A percentile compares a stretch with the other conserved stretches of the same genome.
Evolutionary conservation across 2,113 vertebrate genomes (phyloP).

Genomic region (Sphaerodactylus townsendi): DNA sequence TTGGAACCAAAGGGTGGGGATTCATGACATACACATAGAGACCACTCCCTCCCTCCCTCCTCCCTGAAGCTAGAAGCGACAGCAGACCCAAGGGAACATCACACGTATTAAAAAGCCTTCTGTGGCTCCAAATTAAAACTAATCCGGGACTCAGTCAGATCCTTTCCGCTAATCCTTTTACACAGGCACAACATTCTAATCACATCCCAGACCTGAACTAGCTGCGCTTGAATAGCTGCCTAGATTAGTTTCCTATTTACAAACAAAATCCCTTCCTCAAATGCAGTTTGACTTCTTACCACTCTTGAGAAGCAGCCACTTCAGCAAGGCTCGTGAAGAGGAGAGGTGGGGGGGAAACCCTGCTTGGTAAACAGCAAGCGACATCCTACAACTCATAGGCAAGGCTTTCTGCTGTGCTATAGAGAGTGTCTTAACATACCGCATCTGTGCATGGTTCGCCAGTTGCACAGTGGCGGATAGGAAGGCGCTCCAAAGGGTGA

Average conservation of each 20-base stretch:
- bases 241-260: slow-evolving; percentile 51
- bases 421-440: too few species aligned
- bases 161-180: slow-evolving; percentile 47
- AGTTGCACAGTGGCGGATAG: too few species aligned
- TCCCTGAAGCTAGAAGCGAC: fast-evolving
- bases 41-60: fast-evolving
- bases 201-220: slow-evolving; percentile 42
- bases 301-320: background rate
- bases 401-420: background rate
- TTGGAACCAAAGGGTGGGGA: background rate
- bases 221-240: slow-evolving; percentile 53
- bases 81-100: background rate
- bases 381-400: too few species aligned
- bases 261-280: slow-evolving; percentile 55
- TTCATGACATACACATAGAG: background rate
- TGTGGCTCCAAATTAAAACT: slow-evolving; percentile 31
- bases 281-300: slow-evolving; percentile 1
- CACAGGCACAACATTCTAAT: slow-evolving; percentile 56
- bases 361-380: background rate
- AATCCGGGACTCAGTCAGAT: slow-evolving; percentile 22
- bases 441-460: too few species aligned
- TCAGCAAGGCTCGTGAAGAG: background rate
- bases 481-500: too few species aligned
- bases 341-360: background rate
- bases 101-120: background rate